Conservation (phyloP, 1,140 invertebrate genomes). For the Ditylenchus dipsaci region DNA sequence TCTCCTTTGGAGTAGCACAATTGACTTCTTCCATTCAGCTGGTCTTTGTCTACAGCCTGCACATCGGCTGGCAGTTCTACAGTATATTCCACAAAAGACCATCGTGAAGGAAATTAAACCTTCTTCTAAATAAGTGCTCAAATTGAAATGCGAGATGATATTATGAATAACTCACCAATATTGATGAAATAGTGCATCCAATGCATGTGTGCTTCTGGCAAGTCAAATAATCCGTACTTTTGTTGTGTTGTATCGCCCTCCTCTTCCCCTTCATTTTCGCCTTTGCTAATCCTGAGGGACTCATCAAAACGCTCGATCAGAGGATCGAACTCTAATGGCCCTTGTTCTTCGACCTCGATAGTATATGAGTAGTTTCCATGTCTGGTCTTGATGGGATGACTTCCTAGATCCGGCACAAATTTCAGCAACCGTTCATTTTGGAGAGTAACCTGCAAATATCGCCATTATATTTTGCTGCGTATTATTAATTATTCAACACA, state of each 20-base stretch:
- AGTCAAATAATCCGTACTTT: slow-evolving; percentile 24
- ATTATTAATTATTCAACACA: too few relatives aligned
- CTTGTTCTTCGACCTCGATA: slow-evolving; percentile 10
- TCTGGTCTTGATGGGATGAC: slow-evolving; percentile 9
- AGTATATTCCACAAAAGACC: slow-evolving; percentile 28
- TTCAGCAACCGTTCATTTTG: slow-evolving; percentile 15
- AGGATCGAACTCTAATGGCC: slow-evolving; percentile 8
- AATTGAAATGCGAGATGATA: neutral
- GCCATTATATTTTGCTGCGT: too few relatives aligned
- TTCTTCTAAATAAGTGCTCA: slow-evolving; percentile 11
- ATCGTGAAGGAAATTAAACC: slow-evolving; percentile 30
- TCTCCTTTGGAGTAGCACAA: slow-evolving; percentile 12
- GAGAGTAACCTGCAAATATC: neutral
- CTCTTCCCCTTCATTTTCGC: slow-evolving; percentile 10
- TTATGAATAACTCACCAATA: slow-evolving; percentile 15
- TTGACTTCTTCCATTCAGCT: slow-evolving; percentile 25
- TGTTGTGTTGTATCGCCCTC: slow-evolving; percentile 17
- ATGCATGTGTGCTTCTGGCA: slow-evolving; percentile 18
- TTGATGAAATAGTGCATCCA: slow-evolving; percentile 18
- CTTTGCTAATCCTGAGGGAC: neutral
- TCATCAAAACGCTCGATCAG: neutral
- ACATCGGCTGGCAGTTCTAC: slow-evolving; percentile 30
- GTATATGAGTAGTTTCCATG: neutral
- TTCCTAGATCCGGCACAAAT: slow-evolving; percentile 14
- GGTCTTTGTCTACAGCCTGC: neutral